These are phyloP conservation scores for Acanthochromis polyacanthus DNA, from an alignment of 2,113 vertebrate genomes.

Conservation along the genomic window DNA sequence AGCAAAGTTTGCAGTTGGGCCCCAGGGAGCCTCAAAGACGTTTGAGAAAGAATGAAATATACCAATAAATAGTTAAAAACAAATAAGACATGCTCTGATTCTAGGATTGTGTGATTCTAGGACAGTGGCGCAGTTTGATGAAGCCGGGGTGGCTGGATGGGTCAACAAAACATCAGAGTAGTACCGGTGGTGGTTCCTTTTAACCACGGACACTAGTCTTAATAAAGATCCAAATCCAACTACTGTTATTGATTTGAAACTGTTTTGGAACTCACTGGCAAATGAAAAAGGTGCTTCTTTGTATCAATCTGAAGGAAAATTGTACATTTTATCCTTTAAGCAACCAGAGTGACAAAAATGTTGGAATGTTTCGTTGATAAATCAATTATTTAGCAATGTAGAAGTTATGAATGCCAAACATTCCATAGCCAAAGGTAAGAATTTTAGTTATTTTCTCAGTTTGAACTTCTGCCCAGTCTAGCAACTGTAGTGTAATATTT, in stretches of 20 bases:
- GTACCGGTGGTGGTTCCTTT: not conserved
- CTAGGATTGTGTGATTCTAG: not conserved
- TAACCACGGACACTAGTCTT: not conserved
- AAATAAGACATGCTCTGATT: not conserved
- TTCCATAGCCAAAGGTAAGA: not conserved
- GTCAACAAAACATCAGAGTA: not conserved
- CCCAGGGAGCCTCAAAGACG: conserved; percentile 8
- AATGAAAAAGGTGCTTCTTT: too few relatives aligned
- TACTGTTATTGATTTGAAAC: too few relatives aligned
- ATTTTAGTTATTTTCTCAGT: not conserved
- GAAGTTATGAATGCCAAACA: not conserved
- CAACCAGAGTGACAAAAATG: not conserved
- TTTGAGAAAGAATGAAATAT: conserved; percentile 6
- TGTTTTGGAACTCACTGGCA: too few relatives aligned
- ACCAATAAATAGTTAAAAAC: conserved; percentile 26
- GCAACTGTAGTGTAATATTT: not conserved
- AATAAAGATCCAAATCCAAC: too few relatives aligned
- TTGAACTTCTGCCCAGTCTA: not conserved
- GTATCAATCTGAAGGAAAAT: not conserved
- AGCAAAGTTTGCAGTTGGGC: conserved; percentile 15
- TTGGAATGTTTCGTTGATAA: not conserved
- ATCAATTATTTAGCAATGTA: not conserved
- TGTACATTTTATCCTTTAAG: not conserved
- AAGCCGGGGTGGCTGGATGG: not conserved
- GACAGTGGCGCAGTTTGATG: not conserved